Percentiles rank a stretch among this genome's conserved stretches.
These are phyloP conservation scores for Sitophilus oryzae DNA, from an alignment of 1,140 invertebrate genomes.

Conservation along the genomic window DNA sequence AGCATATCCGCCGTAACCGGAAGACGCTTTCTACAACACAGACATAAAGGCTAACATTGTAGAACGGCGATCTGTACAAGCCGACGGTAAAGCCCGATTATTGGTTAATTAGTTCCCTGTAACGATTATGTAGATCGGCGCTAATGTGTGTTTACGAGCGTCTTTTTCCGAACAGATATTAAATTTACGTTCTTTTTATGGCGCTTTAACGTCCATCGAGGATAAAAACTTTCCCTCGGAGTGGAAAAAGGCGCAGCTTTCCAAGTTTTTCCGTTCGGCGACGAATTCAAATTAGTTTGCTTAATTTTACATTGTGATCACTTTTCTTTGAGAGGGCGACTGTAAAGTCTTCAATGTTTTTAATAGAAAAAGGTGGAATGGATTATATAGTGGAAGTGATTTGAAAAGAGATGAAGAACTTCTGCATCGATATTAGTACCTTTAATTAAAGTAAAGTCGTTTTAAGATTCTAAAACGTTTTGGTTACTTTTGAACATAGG, in stretches of 20 bases:
- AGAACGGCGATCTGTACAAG: background rate
- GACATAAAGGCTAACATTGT: background rate
- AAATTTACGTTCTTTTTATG: constrained; percentile 9
- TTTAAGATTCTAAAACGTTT: too few species aligned
- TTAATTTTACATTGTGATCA: background rate
- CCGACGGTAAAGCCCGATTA: constrained; percentile 5
- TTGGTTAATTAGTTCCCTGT: constrained; percentile 7
- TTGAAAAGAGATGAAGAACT: too few species aligned
- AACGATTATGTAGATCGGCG: constrained; percentile 10
- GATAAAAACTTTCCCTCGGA: background rate
- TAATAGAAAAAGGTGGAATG: too few species aligned
- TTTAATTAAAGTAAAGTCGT: too few species aligned
- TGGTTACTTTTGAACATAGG: too few species aligned
- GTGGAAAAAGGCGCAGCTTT: constrained; percentile 1
- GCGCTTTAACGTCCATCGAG: constrained; percentile 6
- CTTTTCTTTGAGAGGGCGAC: background rate
- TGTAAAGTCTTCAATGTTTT: background rate
- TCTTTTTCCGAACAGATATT: constrained; percentile 3
- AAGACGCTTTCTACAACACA: too few species aligned
- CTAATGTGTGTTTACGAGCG: constrained; percentile 9
- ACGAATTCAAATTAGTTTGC: too few species aligned
- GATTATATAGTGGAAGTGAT: too few species aligned
- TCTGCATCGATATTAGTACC: too few species aligned
- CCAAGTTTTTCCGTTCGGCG: constrained; percentile 5
- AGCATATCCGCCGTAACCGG: too few species aligned